phyloP scores from a whole-genome alignment of 2,888 invertebrate species.

The Ctenicera cuprea region DNA sequence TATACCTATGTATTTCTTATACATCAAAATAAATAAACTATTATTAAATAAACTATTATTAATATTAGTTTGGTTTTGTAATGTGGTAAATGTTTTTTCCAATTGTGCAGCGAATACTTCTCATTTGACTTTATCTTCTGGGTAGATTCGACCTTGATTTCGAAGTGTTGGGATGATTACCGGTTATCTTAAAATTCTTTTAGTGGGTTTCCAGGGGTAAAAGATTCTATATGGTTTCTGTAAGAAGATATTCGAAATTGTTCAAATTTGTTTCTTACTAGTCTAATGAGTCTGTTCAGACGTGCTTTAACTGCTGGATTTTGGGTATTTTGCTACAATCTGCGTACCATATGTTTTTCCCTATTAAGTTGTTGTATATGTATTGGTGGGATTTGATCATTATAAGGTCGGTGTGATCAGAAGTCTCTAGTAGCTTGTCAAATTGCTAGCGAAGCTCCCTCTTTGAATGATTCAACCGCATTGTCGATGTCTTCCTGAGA shows the following conservation, averaged over 20 bases:
- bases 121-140: conserved; percentile 14
- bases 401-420: background rate
- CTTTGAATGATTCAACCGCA: background rate
- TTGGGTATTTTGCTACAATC: background rate
- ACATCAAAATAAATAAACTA: no score
- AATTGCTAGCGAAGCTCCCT: background rate
- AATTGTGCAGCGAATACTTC: conserved; percentile 16
- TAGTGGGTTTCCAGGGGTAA: conserved; percentile 13
- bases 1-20: no score
- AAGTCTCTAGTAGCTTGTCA: background rate
- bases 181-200: conserved; percentile 5
- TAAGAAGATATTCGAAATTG: conserved; percentile 6
- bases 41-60: no score
- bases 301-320: no score
- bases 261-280: background rate
- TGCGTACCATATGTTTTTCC: background rate
- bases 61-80: conserved; percentile 1
- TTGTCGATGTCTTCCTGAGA: background rate
- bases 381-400: background rate
- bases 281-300: background rate
- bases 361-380: background rate
- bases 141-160: background rate
- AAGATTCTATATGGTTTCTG: no score
- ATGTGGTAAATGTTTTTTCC: conserved; percentile 14
- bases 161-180: conserved; percentile 5